Conservation (phyloP, 2,797 vertebrate genomes). For the Picus viridis region DNA sequence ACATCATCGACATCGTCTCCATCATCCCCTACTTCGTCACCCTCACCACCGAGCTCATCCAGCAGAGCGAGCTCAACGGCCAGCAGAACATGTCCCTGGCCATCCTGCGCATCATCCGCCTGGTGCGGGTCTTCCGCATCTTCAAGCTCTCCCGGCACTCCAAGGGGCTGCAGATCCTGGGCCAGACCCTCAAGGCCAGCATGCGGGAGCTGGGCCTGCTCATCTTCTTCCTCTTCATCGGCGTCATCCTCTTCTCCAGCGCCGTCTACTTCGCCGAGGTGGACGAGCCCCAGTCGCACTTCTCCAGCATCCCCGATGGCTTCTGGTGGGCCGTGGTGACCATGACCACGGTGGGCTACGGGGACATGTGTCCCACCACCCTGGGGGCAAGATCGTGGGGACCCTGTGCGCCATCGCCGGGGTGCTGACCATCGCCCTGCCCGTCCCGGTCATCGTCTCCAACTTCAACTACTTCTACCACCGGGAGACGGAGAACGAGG, state of each 20-base stretch:
- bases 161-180: conserved; percentile 97
- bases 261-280: conserved; percentile 98
- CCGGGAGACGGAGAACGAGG: conserved; percentile 92
- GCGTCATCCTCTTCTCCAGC: conserved; percentile 97
- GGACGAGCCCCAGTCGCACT: conserved; percentile 95
- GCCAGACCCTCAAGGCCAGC: conserved; percentile 97
- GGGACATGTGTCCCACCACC: conserved; percentile 97
- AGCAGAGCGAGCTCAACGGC: conserved; percentile 82
- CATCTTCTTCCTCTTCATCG: conserved; percentile 98
- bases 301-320: conserved; percentile 96
- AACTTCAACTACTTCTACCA: conserved; percentile 99
- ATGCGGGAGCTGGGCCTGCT: conserved; percentile 96
- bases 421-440: conserved; percentile 95
- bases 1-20: conserved; percentile 95
- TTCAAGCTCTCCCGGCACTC: conserved; percentile 98
- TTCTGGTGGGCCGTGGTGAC: conserved; percentile 99
- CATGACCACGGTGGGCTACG: conserved; percentile 98
- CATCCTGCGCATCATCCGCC: conserved; percentile 92
- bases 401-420: conserved; percentile 96
- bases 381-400: conserved; percentile 96
- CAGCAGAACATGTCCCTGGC: conserved; percentile 96
- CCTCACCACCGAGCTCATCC: conserved; percentile 91
- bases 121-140: conserved; percentile 95
- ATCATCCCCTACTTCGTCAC: conserved; percentile 98
- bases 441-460: conserved; percentile 97